Base-by-base conservation (phyloP, 2,888 invertebrate genomes). In the Caenorhabditis japonica region DNA sequence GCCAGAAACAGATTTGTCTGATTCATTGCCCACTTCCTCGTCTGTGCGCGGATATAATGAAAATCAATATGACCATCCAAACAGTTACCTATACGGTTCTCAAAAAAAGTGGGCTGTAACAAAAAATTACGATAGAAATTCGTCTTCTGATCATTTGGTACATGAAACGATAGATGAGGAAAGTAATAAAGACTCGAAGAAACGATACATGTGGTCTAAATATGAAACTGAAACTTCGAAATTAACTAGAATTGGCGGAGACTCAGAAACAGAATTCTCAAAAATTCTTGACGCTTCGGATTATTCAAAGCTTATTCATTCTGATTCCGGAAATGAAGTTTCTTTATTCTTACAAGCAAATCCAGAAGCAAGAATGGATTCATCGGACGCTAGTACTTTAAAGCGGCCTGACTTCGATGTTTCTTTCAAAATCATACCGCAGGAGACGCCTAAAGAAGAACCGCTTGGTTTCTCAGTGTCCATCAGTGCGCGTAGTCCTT, bases 381-480 rank as follows among this genome's bases (percentile, higher is more conserved):
- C 17, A 30, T 8, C 33, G 1, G 55, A 15, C n/a, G 46, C 15
- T 27, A 25, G 55, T 2, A 51, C 51, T 25, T 49, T 56, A 13
- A 70, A 70, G 23, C 60, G 62, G 10, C 70, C 51, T 0, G 52
- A 70, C 13, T 73, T 76, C 27, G 70, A 76, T 51, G 70, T 76
- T 10, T 43, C 59, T 0, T 56, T 76, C 53, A 64, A 74, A 13
- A 51, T 76, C 10, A 51, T 46, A 13, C 55, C 51, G 21, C 62
- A 62, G 17, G 55, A 64, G 27, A 53, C 25, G 34, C 55, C 62
- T 0, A 55, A 59, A 33, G 58, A 66, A 41, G 66, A 59, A 3
- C 47, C 71, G 17, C 49, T 77, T 17, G 77, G 79, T 10, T 79
- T 79, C 46, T 77, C 77, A 0, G 79, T 79, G 4, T 76, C 77